Base-by-base conservation (phyloP, 2,888 invertebrate genomes). In the Spilarctia lutea region DNA sequence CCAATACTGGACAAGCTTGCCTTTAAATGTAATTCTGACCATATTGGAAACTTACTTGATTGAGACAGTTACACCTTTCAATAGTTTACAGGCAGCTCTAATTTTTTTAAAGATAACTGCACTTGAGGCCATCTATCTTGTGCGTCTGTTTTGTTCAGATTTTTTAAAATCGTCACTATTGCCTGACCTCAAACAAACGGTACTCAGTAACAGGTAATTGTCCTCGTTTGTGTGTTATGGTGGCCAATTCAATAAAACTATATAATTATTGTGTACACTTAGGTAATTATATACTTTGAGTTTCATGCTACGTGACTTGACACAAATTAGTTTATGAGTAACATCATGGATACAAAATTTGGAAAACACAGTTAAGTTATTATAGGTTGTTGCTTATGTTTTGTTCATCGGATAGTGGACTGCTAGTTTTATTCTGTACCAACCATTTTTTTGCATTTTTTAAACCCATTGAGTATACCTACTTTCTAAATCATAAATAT, bases 131-230 rank as follows among this genome's bases (percentile, higher is more conserved):
- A 75, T 72, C 74, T 74, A 71, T 33, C 45, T 39, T 72, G n/a
- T 71, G 48, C 63, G n/a, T 74, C 52, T 72, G 75, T 75, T 70
- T 73, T 71, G 35, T 52, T 65, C 45, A 56, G 10, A 79, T 68
- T 78, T 69, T 65, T 78, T 75, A 69, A 27, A 73, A 73, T 69
- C 70, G 73, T 74, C 69, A n/a, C 13, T 52, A 72, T 73, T 74
- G 71, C 74, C 75, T 72, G 81, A 83, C 83, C 85, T 79, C 75
- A 71, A 78, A 74, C 16, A 56, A 76, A 76, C 79, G 76, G 77
- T 77, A 78, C 71, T 68, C 60, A 68, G 74, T 75, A 83, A 76
- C 73, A 74, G 73, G 67, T 81, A 83, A 84, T 79, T 68, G 80
- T 82, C 76, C 69, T 65, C 68, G 68, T 33, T 70, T 68, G 75